Evolutionary conservation across 2,888 invertebrate species (phyloP).

Genomic region (Timandra comae): DNA sequence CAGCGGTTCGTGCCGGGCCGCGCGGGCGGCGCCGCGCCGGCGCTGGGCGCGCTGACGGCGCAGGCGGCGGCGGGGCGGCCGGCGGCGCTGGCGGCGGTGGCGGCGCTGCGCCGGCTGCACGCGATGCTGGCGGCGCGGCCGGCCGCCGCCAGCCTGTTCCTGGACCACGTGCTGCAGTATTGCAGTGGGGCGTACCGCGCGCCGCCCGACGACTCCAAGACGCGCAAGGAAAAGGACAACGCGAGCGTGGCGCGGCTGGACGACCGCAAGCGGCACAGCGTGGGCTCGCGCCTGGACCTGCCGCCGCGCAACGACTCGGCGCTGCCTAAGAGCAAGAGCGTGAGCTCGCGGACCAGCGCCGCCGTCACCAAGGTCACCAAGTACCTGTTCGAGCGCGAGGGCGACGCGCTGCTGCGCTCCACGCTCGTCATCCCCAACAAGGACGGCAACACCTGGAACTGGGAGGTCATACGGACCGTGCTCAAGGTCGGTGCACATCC

Average conservation of each 20-base stretch:
- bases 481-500: constrained; percentile 82
- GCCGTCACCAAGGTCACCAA: constrained; percentile 66
- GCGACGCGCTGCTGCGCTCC: constrained; percentile 84
- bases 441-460: constrained; percentile 92
- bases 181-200: constrained; percentile 43
- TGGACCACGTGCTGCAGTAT: constrained; percentile 85
- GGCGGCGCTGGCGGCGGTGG: constrained; percentile 88
- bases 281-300: constrained; percentile 9
- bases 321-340: too few relatives aligned
- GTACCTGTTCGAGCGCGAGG: constrained; percentile 77
- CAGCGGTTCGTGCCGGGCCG: constrained; percentile 85
- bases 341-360: constrained; percentile 49
- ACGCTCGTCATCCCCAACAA: constrained; percentile 88
- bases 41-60: constrained; percentile 87
- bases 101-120: constrained; percentile 86
- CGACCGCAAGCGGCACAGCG: background rate
- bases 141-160: constrained; percentile 87
- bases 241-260: constrained; percentile 42
- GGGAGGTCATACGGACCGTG: constrained; percentile 91
- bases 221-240: constrained; percentile 54
- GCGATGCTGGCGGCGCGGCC: constrained; percentile 88
- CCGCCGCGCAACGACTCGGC: background rate
- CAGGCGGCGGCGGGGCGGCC: constrained; percentile 87
- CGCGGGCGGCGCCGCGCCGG: constrained; percentile 47
- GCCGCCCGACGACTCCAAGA: constrained; percentile 20